Evolutionary conservation across 2,113 vertebrate species (phyloP).

Genomic region (Cryptotis parvus): DNA sequence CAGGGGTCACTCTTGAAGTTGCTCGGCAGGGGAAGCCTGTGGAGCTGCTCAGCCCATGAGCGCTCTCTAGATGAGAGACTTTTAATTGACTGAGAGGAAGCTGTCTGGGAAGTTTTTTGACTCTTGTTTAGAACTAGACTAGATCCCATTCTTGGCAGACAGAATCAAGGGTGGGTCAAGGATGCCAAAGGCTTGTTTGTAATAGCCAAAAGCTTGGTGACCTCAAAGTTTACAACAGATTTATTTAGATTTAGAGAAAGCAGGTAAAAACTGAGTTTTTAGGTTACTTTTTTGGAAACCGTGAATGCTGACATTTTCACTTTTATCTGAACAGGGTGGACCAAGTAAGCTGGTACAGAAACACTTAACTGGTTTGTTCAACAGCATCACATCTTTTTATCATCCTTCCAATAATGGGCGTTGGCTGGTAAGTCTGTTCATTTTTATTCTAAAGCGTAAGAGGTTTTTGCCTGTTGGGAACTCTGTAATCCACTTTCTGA

Average conservation of each 20-base stretch:
- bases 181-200: neutral
- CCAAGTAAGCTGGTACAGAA: conserved; percentile 96
- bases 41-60: too few relatives aligned
- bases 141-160: neutral
- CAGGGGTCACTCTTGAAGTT: too few relatives aligned
- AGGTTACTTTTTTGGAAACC: neutral
- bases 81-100: neutral
- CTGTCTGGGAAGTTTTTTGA: conserved; percentile 29
- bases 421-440: conserved; percentile 94
- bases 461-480: neutral
- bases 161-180: neutral
- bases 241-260: too few relatives aligned
- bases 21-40: too few relatives aligned
- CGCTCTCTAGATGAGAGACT: too few relatives aligned
- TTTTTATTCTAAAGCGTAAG: conserved; percentile 29
- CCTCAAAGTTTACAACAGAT: too few relatives aligned
- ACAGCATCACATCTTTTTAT: conserved; percentile 97
- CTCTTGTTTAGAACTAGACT: neutral
- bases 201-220: neutral
- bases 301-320: neutral
- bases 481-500: neutral
- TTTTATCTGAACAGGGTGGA: conserved; percentile 91
- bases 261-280: neutral
- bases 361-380: conserved; percentile 96
- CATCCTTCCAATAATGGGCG: conserved; percentile 98